Base-by-base conservation (phyloP, 2,797 vertebrate species). In the Loris lydekkerianus region DNA sequence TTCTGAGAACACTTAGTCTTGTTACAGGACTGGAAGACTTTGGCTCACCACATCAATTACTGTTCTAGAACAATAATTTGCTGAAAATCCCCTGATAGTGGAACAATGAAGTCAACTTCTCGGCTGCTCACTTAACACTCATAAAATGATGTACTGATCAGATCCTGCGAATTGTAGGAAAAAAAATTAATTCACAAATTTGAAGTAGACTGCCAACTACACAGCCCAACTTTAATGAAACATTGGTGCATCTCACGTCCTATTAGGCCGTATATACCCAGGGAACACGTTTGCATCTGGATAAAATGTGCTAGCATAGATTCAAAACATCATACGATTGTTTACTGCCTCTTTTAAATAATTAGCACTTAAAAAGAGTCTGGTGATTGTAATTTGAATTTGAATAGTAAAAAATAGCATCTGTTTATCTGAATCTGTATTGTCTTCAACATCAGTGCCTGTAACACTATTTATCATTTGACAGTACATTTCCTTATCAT, bases 381-480 rank as follows among this genome's bases (percentile, higher is more conserved):
- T 60, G 96, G 67, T 3, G n/a, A 29, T 75, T 46, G 5, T 2
- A 81, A 94, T 97, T 97, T 97, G 37, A 91, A 93, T 96, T 97
- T 91, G 96, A 96, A 91, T 96, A 61, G 85, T 82, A 89, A 92
- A 89, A 77, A 73, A 40, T 23, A 81, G 23, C 5, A 37, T 37
- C 27, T 91, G 82, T 96, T 85, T 89, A 31, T 92, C 0, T 21
- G 82, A 93, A 83, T 63, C 70, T 37, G 2, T 10, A 0, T 76
- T 93, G n/a, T 84, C 37, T 46, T 91, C 95, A 96, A 88, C 31
- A 18, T 56, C 0, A 0, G 17, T 56, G 3, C n/a, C 70, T 23
- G 20, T 91, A 76, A 58, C 17, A 78, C 63, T 60, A 49, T 17
- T 67, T 94, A 91, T 56, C 10, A 83, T 27, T 96, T 92, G 27